These are phyloP conservation scores for Temnothorax nylanderi DNA, from an alignment of 1,140 invertebrate genomes.

Conservation along the genomic window DNA sequence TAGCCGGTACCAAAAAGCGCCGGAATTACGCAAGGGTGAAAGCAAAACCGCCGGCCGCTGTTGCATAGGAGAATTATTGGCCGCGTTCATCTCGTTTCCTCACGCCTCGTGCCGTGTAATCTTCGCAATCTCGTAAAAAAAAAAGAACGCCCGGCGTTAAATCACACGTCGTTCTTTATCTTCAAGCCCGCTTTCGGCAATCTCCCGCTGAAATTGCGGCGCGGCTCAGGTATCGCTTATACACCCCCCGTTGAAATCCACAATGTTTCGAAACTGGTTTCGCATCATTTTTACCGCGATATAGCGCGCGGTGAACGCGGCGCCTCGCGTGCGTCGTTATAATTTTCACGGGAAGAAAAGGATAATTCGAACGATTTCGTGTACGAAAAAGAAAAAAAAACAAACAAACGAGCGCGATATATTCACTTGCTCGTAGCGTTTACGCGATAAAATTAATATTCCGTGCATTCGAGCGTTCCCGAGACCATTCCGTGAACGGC, in stretches of 20 bases:
- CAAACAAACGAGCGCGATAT: background rate
- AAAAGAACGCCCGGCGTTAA: background rate
- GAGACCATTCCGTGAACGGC: background rate
- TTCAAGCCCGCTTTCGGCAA: constrained; percentile 22
- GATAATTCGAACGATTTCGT: background rate
- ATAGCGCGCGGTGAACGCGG: background rate
- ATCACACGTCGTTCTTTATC: constrained; percentile 11
- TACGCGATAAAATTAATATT: constrained; percentile 14
- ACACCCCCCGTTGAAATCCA: background rate
- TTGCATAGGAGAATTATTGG: constrained; percentile 76
- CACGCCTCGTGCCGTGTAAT: constrained; percentile 30
- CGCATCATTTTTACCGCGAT: background rate
- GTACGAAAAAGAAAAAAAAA: background rate
- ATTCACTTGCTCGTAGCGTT: background rate
- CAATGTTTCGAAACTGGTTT: background rate
- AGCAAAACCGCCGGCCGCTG: constrained; percentile 67
- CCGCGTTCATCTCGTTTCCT: constrained; percentile 51
- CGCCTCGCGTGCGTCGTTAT: background rate
- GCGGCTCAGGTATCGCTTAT: background rate
- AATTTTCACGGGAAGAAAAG: background rate
- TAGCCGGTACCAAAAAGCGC: constrained; percentile 68
- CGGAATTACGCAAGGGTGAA: constrained; percentile 81
- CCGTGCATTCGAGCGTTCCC: background rate
- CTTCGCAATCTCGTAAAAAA: background rate
- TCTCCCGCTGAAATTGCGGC: background rate